phyloP scores from a whole-genome alignment of 2,888 invertebrate species.

The Nymphalis polychloros region DNA sequence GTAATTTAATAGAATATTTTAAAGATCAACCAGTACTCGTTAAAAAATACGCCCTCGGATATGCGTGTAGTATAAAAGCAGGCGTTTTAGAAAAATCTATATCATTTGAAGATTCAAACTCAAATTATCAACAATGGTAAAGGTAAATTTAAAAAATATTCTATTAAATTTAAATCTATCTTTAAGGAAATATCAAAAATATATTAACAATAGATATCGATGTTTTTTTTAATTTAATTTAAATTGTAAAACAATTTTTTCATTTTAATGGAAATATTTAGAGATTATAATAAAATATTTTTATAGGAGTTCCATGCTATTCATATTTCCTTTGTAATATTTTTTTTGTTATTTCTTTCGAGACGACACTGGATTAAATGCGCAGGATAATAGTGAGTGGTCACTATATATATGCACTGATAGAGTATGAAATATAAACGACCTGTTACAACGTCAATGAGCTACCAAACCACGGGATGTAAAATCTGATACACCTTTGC shows the following conservation, averaged over 20 bases:
- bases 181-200: not conserved
- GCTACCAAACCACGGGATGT: not conserved
- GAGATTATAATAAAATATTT: no score
- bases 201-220: not conserved
- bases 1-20: slow-evolving; percentile 22
- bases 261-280: no score
- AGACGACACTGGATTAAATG: no score
- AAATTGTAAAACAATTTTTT: no score
- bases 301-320: no score
- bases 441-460: no score
- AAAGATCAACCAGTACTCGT: slow-evolving; percentile 34
- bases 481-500: not conserved
- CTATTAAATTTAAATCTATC: not conserved
- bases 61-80: slow-evolving; percentile 64
- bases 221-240: no score
- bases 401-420: no score
- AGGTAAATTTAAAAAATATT: slow-evolving; percentile 56
- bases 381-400: no score
- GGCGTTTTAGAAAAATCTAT: slow-evolving; percentile 46
- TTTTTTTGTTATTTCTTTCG: no score
- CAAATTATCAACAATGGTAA: slow-evolving; percentile 65
- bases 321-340: no score
- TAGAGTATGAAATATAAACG: no score
- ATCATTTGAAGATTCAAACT: slow-evolving; percentile 62
- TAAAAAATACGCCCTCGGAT: slow-evolving; percentile 15